Evolutionary conservation across 2,888 invertebrate species (phyloP).

Genomic region (Cyclophora punctaria): DNA sequence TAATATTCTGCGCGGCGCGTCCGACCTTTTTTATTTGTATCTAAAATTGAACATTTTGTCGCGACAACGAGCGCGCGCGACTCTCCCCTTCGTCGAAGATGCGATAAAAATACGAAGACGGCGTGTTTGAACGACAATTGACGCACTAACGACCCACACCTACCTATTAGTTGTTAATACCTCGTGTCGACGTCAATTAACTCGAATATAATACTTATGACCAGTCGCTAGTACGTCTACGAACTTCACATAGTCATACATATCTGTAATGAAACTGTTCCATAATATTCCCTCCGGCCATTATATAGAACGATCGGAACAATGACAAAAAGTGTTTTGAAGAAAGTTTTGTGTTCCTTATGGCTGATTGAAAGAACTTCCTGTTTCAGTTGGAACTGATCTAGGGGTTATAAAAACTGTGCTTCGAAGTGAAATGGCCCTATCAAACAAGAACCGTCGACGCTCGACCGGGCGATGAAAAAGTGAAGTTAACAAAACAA

Average conservation of each 20-base stretch:
- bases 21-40: constrained; percentile 76
- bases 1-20: constrained; percentile 71
- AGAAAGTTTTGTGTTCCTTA: constrained; percentile 22
- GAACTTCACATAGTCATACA: neutral
- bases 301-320: constrained; percentile 12
- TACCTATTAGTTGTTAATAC: neutral
- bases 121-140: constrained; percentile 44
- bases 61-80: constrained; percentile 65
- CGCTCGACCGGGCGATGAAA: constrained; percentile 45
- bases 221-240: too few relatives aligned
- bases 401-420: constrained; percentile 22
- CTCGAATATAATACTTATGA: too few relatives aligned
- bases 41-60: constrained; percentile 75
- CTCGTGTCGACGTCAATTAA: too few relatives aligned
- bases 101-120: constrained; percentile 64
- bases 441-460: constrained; percentile 46
- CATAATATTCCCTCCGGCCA: constrained; percentile 5
- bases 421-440: constrained; percentile 36
- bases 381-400: constrained; percentile 20
- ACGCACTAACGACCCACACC: constrained; percentile 46
- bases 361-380: constrained; percentile 27
- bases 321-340: constrained; percentile 13
- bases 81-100: constrained; percentile 54
- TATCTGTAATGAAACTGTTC: neutral
- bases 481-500: constrained; percentile 58